These are phyloP conservation scores for Narcine bancroftii DNA, from an alignment of 2,113 vertebrate species.

Conservation along the genomic window DNA sequence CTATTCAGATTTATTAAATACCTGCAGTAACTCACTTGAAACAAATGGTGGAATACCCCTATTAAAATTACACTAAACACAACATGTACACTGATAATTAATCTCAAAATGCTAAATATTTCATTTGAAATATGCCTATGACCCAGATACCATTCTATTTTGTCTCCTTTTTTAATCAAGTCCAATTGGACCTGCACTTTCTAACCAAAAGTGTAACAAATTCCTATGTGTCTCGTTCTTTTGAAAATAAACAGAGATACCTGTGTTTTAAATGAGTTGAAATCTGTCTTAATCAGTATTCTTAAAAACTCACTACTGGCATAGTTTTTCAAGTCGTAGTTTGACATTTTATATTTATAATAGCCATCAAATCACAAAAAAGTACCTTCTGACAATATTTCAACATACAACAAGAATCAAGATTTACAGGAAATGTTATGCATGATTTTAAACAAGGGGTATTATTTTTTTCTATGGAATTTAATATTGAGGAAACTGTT, in stretches of 20 bases:
- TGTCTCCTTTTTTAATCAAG: not conserved
- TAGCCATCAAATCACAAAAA: not conserved
- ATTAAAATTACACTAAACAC: not conserved
- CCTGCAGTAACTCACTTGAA: not conserved
- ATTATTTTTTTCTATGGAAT: not conserved
- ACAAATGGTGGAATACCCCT: not conserved
- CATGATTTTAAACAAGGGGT: not conserved
- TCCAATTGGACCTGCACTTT: not conserved
- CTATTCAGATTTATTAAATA: not conserved
- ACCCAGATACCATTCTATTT: not conserved
- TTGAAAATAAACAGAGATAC: slow-evolving; percentile 22
- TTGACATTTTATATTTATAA: slow-evolving; percentile 5
- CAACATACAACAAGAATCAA: not conserved
- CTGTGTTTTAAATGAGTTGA: not conserved
- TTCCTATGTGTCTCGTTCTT: slow-evolving; percentile 14
- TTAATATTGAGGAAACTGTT: not conserved
- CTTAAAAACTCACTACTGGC: slow-evolving; percentile 2
- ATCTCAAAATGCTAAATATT: not conserved
- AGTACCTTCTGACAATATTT: not conserved
- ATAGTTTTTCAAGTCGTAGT: not conserved
- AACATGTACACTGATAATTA: not conserved
- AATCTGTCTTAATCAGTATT: not conserved
- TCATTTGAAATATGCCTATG: not conserved
- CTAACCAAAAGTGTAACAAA: not conserved
- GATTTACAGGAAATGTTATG: not conserved